A percentile compares a stretch with the other conserved stretches of the same genome.
These are phyloP conservation scores for Heliconius hewitsoni DNA, from an alignment of 1,140 invertebrate genomes.

Conservation along the genomic window DNA sequence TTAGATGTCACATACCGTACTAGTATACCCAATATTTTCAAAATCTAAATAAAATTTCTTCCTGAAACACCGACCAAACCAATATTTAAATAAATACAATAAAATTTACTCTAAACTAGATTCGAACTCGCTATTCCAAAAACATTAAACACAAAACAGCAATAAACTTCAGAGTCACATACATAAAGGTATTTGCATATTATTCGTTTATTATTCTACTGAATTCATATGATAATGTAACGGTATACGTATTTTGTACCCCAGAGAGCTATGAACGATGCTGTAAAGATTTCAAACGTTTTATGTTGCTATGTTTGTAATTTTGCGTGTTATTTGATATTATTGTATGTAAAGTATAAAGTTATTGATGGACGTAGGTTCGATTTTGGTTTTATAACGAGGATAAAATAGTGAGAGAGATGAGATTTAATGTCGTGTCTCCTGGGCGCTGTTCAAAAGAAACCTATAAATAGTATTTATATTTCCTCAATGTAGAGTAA, in stretches of 20 bases:
- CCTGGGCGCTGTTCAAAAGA: no score
- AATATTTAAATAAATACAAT: not conserved
- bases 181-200: slow-evolving; percentile 12
- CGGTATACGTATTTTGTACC: slow-evolving; percentile 5
- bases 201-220: slow-evolving; percentile 20
- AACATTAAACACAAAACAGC: not conserved
- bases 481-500: no score
- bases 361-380: no score
- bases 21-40: no score
- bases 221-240: slow-evolving; percentile 22
- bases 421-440: no score
- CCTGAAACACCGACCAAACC: no score
- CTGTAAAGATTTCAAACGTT: slow-evolving; percentile 16
- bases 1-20: no score
- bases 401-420: no score
- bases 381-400: no score
- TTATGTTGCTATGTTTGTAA: slow-evolving; percentile 16
- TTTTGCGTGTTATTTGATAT: slow-evolving; percentile 7
- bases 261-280: slow-evolving; percentile 1
- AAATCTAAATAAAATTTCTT: no score
- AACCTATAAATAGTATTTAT: no score
- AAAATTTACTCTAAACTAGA: not conserved
- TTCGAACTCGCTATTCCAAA: not conserved
- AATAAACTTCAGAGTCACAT: slow-evolving; percentile 5
- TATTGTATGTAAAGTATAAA: not conserved